These are phyloP conservation scores for Brachionus sp. DNA, from an alignment of 1,140 invertebrate genomes.

Conservation along the genomic window DNA sequence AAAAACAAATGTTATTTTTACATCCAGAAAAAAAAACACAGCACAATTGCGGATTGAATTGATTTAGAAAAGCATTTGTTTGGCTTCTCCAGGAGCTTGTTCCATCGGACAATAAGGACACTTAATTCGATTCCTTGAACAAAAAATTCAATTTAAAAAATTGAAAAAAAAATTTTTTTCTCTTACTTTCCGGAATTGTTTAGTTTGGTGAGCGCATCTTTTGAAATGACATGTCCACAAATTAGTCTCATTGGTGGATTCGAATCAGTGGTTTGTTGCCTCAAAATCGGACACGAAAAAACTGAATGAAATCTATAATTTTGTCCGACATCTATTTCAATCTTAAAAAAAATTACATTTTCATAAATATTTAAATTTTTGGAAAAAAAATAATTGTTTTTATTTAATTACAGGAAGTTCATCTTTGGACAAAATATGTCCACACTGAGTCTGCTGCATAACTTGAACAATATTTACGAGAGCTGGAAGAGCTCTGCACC, in stretches of 20 bases:
- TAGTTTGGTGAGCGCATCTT: conserved; percentile 90
- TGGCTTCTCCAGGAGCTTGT: conserved; percentile 22
- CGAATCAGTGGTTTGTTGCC: conserved; percentile 88
- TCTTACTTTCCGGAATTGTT: conserved; percentile 50
- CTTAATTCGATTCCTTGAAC: neutral
- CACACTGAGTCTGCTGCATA: conserved; percentile 89
- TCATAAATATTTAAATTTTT: neutral
- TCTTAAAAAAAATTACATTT: conserved; percentile 62
- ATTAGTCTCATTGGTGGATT: conserved; percentile 95
- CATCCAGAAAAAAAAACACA: neutral
- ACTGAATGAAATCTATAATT: conserved; percentile 86
- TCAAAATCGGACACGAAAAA: conserved; percentile 94
- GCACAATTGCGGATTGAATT: neutral
- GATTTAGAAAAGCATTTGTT: conserved; percentile 43
- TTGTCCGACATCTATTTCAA: conserved; percentile 82
- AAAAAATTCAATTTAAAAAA: neutral
- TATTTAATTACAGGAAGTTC: conserved; percentile 79
- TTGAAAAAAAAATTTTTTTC: neutral
- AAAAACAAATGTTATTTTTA: neutral
- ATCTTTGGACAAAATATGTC: conserved; percentile 90
- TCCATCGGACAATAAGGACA: conserved; percentile 46
- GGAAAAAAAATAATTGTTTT: neutral
- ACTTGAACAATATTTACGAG: conserved; percentile 89
- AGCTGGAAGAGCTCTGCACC: conserved; percentile 84
- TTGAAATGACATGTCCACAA: conserved; percentile 95